Evolutionary conservation across 2,113 vertebrate genomes (phyloP).

Genomic region (Mustelus asterias): DNA sequence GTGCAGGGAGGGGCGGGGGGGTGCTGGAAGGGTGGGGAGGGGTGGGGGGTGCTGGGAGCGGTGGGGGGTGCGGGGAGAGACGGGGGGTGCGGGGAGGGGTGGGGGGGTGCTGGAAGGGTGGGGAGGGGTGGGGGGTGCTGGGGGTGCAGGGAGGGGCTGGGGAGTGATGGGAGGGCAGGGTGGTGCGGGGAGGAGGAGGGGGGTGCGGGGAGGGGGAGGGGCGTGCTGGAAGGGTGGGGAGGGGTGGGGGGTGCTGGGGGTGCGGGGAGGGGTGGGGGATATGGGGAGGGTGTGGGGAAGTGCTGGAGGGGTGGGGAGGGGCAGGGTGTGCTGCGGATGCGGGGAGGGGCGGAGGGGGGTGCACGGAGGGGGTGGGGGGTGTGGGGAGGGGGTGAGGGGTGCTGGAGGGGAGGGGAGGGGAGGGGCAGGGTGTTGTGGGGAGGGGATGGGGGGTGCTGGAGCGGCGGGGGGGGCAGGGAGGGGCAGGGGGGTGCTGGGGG

Average conservation of each 20-base stretch:
- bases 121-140: no score
- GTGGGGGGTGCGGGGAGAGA: no score
- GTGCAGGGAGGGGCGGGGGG: no score
- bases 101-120: no score
- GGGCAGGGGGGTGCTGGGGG: background rate
- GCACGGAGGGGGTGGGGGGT: no score
- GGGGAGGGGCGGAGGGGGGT: background rate
- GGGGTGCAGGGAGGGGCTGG: no score
- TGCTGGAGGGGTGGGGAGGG: background rate
- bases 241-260: background rate
- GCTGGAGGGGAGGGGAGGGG: background rate
- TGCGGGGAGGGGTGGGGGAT: background rate
- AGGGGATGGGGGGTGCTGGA: background rate
- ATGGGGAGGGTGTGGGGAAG: background rate
- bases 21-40: no score
- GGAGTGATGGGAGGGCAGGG: no score
- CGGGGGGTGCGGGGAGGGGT: no score
- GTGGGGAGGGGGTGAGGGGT: no score
- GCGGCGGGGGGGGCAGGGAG: background rate
- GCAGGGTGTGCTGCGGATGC: background rate
- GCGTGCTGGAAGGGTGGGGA: accelerated
- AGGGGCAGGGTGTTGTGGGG: background rate
- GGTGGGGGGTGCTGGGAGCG: no score
- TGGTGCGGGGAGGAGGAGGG: no score
- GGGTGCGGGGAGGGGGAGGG: background rate